Evolutionary conservation across 2,888 invertebrate genomes (phyloP), one percentile per base, ranked within the genome.

Genomic region (Nomada flava): DNA sequence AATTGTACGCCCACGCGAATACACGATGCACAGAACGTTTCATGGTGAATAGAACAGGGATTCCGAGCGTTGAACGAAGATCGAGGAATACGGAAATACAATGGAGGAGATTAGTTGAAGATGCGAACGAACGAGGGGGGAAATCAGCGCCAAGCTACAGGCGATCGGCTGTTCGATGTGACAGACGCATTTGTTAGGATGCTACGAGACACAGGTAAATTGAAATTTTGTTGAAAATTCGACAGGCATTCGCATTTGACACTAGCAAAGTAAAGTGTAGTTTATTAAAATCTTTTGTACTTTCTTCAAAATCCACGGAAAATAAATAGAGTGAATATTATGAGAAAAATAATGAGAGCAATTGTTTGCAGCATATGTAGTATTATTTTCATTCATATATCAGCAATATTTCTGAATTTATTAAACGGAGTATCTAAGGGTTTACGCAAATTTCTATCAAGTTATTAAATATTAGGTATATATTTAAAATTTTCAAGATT

Each of bases 1-100:
- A 53, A 44, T 23, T 26, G 44, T 7, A 52, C 81, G 81, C 85
- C 85, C 76, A 85, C 84, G 76, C 86, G 59, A 47, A 74, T 52
- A 52, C 72, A 36, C 64, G 63, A 50, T 20, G 82, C 62, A 77
- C 76, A 64, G 74, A 60, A 65, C 42, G 65, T 26, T 65, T 36
- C 67, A 26, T 20, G 53, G 55, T 60, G 79, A 71, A 63, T 60
- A 73, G 74, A 82, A 23, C 74, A 67, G 59, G 77, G 70, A 83
- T 86, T 85, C 79, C 74, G 60, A 13, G 62, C 68, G 47, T 67
- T 47, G 71, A 72, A 72, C 70, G 59, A 65, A 36, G 80, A 82
- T 76, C 72, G 73, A 65, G 78, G 67, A 55, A 68, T 44, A 77
- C 69, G 73, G 74, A 76, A 79, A 82, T 47, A 20, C 57, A 18